Base-by-base conservation (phyloP, 2,888 invertebrate species). In the Rotaria macrura region DNA sequence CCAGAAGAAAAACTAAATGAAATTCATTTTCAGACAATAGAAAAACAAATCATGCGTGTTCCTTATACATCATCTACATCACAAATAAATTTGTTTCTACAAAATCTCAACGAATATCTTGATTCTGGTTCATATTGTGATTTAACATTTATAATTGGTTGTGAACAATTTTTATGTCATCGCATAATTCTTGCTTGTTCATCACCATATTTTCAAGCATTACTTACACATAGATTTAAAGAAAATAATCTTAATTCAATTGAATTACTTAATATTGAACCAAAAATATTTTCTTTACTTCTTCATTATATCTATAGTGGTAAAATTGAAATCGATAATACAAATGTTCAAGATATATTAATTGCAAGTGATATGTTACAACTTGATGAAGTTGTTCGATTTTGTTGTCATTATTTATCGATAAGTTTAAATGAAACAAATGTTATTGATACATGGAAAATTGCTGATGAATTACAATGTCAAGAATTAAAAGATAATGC, bases 331-430 rank as follows among this genome's bases (percentile, higher is more conserved):
- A 23, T 74, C 12, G 74, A 74, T 23, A 40, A 74, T 12, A 38
- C 23, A 23, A 74, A 43, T 74, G 74, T 74, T 40, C 74, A 74
- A 25, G 40, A 74, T 25, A 17, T 74, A 23, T 74, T 74, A 38
- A 43, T 74, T 10, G 74, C 74, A 10, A 74, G 74, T 40, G 74
- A 74, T 74, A 74, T 74, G 74, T 43, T 74, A 12, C 74, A 74
- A 40, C 40, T 74, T 23, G 40, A 40, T 43, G 74, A 74, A 40
- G 40, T 74, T 43, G 43, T 40, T 23, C 74, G 43, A 74, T 74
- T 74, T 38, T 74, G 74, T 74, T 74, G 74, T 74, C 74, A 74
- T 74, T 74, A 40, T 40, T 74, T 74, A 74, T 74, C 74, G 25
- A 74, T 74, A 7, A 20, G 40, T 40, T 40, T 74, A 74, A 74